Conservation (phyloP, 2,113 vertebrate genomes). For the Bufo gargarizans region DNA sequence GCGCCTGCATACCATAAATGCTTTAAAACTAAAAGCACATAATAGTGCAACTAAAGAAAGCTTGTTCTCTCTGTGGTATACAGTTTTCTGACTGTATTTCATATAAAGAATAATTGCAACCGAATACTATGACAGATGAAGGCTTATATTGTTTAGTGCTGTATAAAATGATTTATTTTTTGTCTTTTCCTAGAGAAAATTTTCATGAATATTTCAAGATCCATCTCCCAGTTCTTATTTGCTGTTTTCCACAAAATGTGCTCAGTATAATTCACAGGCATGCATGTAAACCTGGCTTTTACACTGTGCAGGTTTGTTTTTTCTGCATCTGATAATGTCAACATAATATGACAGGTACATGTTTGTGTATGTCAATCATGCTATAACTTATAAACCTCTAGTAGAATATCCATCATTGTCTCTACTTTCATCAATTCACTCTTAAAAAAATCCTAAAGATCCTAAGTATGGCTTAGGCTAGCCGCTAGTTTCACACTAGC, state of each 20-base stretch:
- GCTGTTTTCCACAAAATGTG: neutral
- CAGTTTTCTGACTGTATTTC: neutral
- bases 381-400: neutral
- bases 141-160: neutral
- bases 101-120: neutral
- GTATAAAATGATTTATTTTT: neutral
- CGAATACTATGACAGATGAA: neutral
- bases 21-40: no score
- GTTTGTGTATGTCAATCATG: neutral
- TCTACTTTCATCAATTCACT: no score
- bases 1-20: neutral
- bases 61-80: neutral
- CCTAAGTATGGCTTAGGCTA: no score
- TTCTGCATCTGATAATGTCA: neutral
- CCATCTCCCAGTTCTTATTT: neutral
- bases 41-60: no score
- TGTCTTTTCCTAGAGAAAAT: neutral
- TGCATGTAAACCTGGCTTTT: neutral
- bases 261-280: neutral
- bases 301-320: neutral
- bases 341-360: neutral
- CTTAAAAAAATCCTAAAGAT: no score
- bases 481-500: no score
- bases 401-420: neutral
- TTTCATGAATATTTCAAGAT: conserved; percentile 20